Conservation (phyloP, 2,797 vertebrate species). For the Paedocypris micromegethes region DNA sequence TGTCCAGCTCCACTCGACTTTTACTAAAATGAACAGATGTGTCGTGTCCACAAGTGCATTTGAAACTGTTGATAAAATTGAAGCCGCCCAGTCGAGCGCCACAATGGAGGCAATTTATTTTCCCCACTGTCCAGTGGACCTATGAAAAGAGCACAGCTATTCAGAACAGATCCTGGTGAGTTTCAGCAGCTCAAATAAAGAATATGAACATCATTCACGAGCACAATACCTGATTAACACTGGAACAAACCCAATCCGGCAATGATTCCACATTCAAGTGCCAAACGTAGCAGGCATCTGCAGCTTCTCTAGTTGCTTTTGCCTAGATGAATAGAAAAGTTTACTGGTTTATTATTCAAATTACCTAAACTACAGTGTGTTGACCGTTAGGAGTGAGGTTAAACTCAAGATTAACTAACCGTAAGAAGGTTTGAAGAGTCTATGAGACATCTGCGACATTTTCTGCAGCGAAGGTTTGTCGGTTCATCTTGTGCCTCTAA, state of each 20-base stretch:
- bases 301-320: constrained; percentile 44
- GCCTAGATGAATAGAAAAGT: constrained; percentile 39
- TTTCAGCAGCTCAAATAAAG: background rate
- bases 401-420: constrained; percentile 45
- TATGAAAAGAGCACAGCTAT: constrained; percentile 52
- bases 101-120: constrained; percentile 80
- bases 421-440: constrained; percentile 49
- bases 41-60: constrained; percentile 74
- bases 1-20: constrained; percentile 69
- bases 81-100: constrained; percentile 78
- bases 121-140: constrained; percentile 82
- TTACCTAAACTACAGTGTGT: too few relatives aligned
- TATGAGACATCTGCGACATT: constrained; percentile 58
- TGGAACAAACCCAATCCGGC: constrained; percentile 65
- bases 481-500: constrained; percentile 17
- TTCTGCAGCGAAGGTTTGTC: constrained; percentile 61
- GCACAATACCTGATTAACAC: constrained; percentile 57
- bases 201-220: background rate
- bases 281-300: constrained; percentile 61
- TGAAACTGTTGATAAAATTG: constrained; percentile 73
- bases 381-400: background rate
- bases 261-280: constrained; percentile 60
- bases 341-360: too few relatives aligned
- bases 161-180: background rate
- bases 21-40: constrained; percentile 74